These are phyloP conservation scores for Melanocharis versteri DNA, from an alignment of 2,113 vertebrate genomes.

Conservation along the genomic window DNA sequence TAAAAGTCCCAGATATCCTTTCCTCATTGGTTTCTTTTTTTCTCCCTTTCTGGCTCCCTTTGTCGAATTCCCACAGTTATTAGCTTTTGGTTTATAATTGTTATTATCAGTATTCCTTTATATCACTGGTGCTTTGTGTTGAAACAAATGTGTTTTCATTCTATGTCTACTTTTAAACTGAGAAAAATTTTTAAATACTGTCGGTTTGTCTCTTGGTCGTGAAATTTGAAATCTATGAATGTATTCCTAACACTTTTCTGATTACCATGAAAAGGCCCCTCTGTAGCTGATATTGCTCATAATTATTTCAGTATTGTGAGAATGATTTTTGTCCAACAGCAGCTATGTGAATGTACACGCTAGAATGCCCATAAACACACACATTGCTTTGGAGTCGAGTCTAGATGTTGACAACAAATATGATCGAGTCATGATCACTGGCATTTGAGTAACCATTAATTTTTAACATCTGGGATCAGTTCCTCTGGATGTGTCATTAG, in stretches of 20 bases:
- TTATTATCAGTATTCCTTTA: slow-evolving; percentile 45
- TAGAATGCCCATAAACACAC: neutral
- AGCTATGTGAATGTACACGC: neutral
- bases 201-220: neutral
- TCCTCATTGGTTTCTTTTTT: neutral
- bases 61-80: slow-evolving; percentile 14
- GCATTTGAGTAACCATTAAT: neutral
- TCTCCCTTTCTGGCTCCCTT: neutral
- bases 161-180: slow-evolving; percentile 1
- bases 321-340: neutral
- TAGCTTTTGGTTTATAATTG: slow-evolving; percentile 38
- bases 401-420: neutral
- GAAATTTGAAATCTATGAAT: slow-evolving; percentile 35
- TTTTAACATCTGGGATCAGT: slow-evolving; percentile 36
- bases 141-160: slow-evolving; percentile 44
- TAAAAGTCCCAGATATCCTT: slow-evolving; percentile 11
- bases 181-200: slow-evolving; percentile 4
- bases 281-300: slow-evolving; percentile 28
- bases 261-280: neutral
- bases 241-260: neutral
- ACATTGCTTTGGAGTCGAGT: neutral
- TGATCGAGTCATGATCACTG: neutral
- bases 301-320: slow-evolving; percentile 1
- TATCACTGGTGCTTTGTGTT: slow-evolving; percentile 39
- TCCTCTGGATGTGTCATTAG: slow-evolving; percentile 29